Percentiles rank a stretch among this genome's conserved stretches.
Conservation (phyloP, 2,888 invertebrate species). For the Conistra vaccinii region DNA sequence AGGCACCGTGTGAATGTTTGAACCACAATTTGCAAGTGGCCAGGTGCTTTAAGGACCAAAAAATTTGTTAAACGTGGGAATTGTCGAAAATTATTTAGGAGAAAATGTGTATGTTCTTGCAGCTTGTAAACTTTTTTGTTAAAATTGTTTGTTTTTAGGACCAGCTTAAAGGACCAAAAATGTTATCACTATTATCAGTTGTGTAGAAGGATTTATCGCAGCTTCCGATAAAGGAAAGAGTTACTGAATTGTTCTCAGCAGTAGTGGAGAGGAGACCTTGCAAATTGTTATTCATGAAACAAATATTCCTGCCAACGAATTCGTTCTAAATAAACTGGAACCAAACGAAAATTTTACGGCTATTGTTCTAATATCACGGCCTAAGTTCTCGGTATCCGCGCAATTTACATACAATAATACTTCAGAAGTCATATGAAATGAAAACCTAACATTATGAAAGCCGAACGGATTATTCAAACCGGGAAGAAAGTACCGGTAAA, state of each 20-base stretch:
- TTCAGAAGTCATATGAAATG: conserved; percentile 39
- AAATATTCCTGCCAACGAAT: conserved; percentile 33
- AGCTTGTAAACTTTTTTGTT: neutral
- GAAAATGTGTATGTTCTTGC: neutral
- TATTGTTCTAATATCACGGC: conserved; percentile 49
- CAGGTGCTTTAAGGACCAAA: conserved; percentile 46
- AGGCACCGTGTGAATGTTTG: conserved; percentile 60
- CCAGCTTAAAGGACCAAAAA: no score
- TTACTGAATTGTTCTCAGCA: conserved; percentile 1
- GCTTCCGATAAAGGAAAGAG: neutral
- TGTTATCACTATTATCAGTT: neutral
- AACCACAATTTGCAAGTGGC: conserved; percentile 55
- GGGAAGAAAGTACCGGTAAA: conserved; percentile 74
- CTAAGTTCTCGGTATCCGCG: conserved; percentile 53
- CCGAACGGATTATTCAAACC: conserved; percentile 15
- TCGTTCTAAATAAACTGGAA: conserved; percentile 22
- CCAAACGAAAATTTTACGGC: conserved; percentile 34
- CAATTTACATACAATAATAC: conserved; percentile 63
- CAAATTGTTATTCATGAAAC: conserved; percentile 38
- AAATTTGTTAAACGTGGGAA: conserved; percentile 50
- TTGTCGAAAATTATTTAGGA: conserved; percentile 1
- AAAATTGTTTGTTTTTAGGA: neutral
- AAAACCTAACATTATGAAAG: conserved; percentile 29
- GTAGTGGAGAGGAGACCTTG: conserved; percentile 7
- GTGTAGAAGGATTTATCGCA: neutral